A percentile compares a stretch with the other conserved stretches of the same genome.
phyloP scores from a whole-genome alignment of 1,140 invertebrate species.

The Eriosoma lanigerum region DNA sequence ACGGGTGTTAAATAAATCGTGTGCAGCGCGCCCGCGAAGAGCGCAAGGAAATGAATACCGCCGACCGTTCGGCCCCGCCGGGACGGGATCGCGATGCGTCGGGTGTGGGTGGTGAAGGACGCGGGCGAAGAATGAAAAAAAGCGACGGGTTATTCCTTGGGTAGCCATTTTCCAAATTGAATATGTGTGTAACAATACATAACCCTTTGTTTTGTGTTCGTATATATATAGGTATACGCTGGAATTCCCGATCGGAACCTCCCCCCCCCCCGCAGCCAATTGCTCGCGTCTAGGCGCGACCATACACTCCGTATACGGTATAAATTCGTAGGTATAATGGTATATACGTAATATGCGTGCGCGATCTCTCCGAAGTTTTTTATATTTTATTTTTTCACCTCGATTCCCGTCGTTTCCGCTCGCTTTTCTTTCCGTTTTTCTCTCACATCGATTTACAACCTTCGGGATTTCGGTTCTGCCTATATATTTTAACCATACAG shows the following conservation, averaged over 20 bases:
- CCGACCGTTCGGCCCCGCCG: constrained; percentile 41
- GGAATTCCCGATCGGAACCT: constrained; percentile 46
- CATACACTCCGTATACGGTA: neutral
- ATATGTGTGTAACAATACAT: constrained; percentile 50
- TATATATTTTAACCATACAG: no score
- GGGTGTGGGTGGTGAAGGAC: neutral
- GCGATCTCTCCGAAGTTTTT: constrained; percentile 27
- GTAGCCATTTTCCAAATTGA: constrained; percentile 48
- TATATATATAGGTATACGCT: neutral
- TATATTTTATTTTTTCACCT: neutral
- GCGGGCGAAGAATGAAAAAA: neutral
- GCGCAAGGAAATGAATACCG: constrained; percentile 44
- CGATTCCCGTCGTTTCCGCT: neutral
- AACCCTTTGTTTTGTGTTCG: constrained; percentile 43
- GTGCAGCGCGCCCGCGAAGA: constrained; percentile 21
- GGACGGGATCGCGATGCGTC: neutral
- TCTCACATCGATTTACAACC: constrained; percentile 19
- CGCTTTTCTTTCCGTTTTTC: neutral
- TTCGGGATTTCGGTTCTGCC: constrained; percentile 13
- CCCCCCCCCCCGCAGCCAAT: neutral
- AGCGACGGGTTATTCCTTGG: constrained; percentile 47
- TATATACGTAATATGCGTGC: neutral
- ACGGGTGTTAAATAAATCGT: constrained; percentile 44
- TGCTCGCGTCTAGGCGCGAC: no score
- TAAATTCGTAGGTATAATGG: neutral